phyloP scores from a whole-genome alignment of 2,797 vertebrate genomes.

The Argyrosomus regius region DNA sequence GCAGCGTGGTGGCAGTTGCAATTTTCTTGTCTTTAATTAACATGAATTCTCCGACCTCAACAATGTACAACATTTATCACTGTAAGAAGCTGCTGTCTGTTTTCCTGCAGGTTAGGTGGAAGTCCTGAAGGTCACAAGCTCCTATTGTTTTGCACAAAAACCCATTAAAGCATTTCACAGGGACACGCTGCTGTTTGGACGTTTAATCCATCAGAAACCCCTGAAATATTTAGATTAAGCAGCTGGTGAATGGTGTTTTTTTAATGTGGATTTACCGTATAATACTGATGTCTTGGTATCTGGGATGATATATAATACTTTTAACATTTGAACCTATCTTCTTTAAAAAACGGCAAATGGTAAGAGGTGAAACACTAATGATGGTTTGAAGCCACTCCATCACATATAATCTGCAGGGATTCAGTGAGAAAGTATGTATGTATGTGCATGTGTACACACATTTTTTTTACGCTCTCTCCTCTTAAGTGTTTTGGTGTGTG shows the following conservation, averaged over 20 bases:
- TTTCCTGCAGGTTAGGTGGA: background rate
- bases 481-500: background rate
- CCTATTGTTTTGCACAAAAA: slow-evolving; percentile 20
- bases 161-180: background rate
- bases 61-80: slow-evolving; percentile 14
- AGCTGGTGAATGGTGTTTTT: background rate
- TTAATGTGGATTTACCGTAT: background rate
- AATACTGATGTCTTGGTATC: background rate
- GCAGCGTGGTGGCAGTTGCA: background rate
- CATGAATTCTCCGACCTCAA: background rate
- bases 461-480: slow-evolving; percentile 7
- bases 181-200: background rate
- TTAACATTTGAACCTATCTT: background rate
- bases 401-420: background rate
- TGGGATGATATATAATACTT: background rate
- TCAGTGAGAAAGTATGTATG: background rate
- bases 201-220: background rate
- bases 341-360: background rate
- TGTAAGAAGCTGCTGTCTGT: slow-evolving; percentile 17
- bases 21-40: background rate
- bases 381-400: background rate
- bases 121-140: slow-evolving; percentile 23
- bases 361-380: background rate
- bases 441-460: background rate
- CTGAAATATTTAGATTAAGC: background rate